Evolutionary conservation across 2,888 invertebrate genomes (phyloP), one percentile per base, ranked within the genome.

Genomic region (Chydorus sphaericus): DNA sequence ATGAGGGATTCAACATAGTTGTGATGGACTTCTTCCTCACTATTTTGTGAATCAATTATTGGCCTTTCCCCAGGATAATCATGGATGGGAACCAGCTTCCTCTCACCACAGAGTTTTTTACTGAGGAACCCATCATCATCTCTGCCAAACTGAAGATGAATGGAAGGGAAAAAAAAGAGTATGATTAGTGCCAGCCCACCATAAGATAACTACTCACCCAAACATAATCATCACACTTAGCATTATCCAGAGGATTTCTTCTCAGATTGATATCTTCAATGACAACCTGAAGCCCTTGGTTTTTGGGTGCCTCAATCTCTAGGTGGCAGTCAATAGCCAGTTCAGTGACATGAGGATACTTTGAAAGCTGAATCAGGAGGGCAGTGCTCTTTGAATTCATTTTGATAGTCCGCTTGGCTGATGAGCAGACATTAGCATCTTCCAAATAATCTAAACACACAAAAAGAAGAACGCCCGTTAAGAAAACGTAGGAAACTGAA

Each of bases 231-330:
- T 54, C 29, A 37, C 57, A 57, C 11, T 37, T n/a, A n/a, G n/a
- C 28, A 37, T 48, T 38, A 26, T 48, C 36, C 29, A 54, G 16
- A 23, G 48, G 23, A 57, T 39, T 54, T 33, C 31, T 26, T 23
- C 57, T 39, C 3, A 57, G 48, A 23, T 54, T 57, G 6, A 53
- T 33, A 26, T 57, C 54, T 54, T 57, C 57, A 23, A 57, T 48
- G 18, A 57, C 54, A 18, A 51, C 57, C 20, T 48, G 29, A 23
- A 57, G 33, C 11, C 57, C 57, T 29, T 48, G 37, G n/a, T 51
- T 51, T 54, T 57, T 57, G 6, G 54, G 33, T 14, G 57, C 57
- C 10, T 57, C 54, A 5, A 57, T 53, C 31, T 54, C 54, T 20
- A 57, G 33, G 36, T 57, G 57, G 48, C 57, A 57, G 31, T 48